A percentile compares a stretch with the other conserved stretches of the same genome.
These are phyloP conservation scores for Drosophila maculinotata DNA, from an alignment of 2,888 invertebrate species.

Conservation along the genomic window DNA sequence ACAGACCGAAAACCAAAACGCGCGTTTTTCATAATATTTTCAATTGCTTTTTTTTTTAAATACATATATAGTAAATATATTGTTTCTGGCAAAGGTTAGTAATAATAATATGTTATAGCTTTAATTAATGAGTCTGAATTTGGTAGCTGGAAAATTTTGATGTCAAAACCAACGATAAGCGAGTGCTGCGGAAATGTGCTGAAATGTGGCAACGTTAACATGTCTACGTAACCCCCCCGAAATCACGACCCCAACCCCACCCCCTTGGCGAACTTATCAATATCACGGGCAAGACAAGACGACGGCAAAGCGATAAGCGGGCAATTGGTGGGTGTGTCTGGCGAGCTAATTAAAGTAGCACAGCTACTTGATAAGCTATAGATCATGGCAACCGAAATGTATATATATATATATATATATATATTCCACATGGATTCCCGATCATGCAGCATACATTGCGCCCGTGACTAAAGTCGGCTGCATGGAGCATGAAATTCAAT, in stretches of 20 bases:
- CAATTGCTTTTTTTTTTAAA: constrained; percentile 4
- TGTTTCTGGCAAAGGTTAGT: constrained; percentile 5
- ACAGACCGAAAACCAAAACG: constrained; percentile 54
- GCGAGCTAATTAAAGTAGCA: constrained; percentile 24
- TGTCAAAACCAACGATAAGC: constrained; percentile 1
- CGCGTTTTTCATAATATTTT: constrained; percentile 43
- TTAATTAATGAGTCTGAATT: constrained; percentile 59
- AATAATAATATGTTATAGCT: constrained; percentile 14
- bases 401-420: neutral
- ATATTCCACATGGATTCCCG: neutral
- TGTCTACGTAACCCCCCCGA: neutral
- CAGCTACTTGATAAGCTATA: constrained; percentile 30
- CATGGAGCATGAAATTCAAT: constrained; percentile 26
- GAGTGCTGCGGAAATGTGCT: constrained; percentile 5
- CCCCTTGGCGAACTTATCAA: constrained; percentile 33
- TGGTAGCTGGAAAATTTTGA: constrained; percentile 15
- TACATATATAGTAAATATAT: constrained; percentile 1
- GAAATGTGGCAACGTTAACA: neutral
- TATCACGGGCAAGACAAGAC: constrained; percentile 40
- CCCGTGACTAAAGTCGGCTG: constrained; percentile 37
- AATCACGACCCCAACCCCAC: neutral
- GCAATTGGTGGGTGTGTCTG: constrained; percentile 55
- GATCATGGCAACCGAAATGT: constrained; percentile 27
- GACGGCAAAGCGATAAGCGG: constrained; percentile 38
- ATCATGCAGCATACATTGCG: constrained; percentile 25